Evolutionary conservation across 2,888 invertebrate species (phyloP).

Genomic region (Chloroclysta siterata): DNA sequence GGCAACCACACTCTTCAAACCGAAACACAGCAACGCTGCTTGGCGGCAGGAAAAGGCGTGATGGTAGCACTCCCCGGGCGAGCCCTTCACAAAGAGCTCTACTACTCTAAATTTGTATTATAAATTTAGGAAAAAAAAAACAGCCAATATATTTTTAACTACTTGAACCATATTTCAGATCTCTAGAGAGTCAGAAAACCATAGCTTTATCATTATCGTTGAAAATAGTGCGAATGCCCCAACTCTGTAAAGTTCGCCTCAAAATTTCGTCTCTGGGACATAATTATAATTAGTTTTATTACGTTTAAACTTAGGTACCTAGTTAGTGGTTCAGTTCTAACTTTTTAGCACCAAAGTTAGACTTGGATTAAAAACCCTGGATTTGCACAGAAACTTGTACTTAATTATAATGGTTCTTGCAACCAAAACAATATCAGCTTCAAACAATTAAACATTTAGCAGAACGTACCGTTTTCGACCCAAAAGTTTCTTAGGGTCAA

Average conservation of each 20-base stretch:
- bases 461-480: constrained; percentile 21
- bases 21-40: too few species aligned
- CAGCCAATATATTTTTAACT: too few species aligned
- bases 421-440: constrained; percentile 24
- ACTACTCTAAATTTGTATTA: too few species aligned
- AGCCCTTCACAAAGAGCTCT: too few species aligned
- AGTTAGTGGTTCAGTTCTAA: neutral
- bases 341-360: neutral
- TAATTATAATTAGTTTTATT: neutral
- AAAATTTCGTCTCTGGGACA: neutral
- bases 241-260: neutral
- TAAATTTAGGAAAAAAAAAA: too few species aligned
- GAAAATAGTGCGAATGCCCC: neutral
- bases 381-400: constrained; percentile 1
- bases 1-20: too few species aligned
- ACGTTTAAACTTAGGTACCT: neutral
- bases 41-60: too few species aligned
- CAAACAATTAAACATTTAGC: constrained; percentile 25
- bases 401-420: constrained; percentile 17
- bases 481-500: constrained; percentile 30
- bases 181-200: too few species aligned
- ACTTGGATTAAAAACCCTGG: neutral
- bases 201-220: too few species aligned
- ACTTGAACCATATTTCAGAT: too few species aligned
- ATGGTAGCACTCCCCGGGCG: too few species aligned